phyloP scores from a whole-genome alignment of 2,113 vertebrate genomes.

The Phylloscopus trochilus region DNA sequence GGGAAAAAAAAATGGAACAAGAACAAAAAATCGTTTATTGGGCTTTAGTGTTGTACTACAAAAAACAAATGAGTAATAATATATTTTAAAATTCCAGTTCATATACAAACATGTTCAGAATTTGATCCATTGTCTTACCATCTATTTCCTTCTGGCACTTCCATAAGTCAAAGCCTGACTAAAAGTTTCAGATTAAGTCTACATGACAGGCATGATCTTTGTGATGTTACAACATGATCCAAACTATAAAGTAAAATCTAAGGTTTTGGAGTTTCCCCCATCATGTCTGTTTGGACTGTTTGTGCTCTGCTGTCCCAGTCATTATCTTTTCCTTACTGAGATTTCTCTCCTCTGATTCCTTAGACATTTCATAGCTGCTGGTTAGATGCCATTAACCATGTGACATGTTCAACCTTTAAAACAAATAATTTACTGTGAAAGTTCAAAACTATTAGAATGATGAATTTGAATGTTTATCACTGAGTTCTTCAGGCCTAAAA shows the following conservation, averaged over 20 bases:
- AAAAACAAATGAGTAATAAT: not conserved
- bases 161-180: not conserved
- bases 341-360: not conserved
- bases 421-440: conserved; percentile 48
- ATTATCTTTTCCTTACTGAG: not conserved
- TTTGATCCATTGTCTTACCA: not conserved
- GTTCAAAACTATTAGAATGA: conserved; percentile 13
- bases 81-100: not conserved
- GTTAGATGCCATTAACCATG: conserved; percentile 7
- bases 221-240: not conserved
- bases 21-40: not conserved
- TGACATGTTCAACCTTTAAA: conserved; percentile 45
- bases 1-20: not conserved
- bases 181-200: not conserved
- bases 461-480: not conserved
- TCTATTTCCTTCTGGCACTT: not conserved
- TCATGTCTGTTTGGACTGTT: not conserved
- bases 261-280: not conserved
- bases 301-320: not conserved
- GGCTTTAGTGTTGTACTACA: not conserved
- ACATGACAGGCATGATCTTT: not conserved
- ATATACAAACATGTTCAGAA: not conserved
- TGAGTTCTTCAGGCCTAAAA: not conserved
- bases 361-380: conserved; percentile 42
- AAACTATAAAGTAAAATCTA: not conserved